These are phyloP conservation scores for Choloepus hoffmanni DNA, from an alignment of 2,113 vertebrate genomes.

Conservation along the genomic window DNA sequence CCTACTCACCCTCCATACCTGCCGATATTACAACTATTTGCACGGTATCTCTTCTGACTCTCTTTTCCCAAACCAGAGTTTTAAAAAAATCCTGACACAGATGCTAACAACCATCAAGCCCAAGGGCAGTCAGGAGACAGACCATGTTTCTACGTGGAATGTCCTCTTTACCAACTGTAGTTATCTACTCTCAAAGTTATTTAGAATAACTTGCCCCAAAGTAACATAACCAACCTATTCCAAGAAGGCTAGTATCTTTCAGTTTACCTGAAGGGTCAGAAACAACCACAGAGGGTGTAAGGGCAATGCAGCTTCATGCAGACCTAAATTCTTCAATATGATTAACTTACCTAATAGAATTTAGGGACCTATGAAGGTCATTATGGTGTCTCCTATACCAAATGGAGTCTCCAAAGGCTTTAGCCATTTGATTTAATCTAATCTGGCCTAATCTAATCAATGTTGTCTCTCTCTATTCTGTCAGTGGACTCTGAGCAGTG, in stretches of 20 bases:
- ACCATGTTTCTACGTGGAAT: neutral
- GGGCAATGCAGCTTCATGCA: slow-evolving; percentile 78
- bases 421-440: slow-evolving; percentile 86
- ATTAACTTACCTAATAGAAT: slow-evolving; percentile 89
- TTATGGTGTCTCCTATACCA: slow-evolving; percentile 85
- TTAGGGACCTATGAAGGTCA: slow-evolving; percentile 84
- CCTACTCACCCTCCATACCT: neutral
- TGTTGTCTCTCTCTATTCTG: slow-evolving; percentile 82
- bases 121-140: neutral
- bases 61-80: neutral
- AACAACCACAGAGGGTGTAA: slow-evolving; percentile 78
- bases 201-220: slow-evolving; percentile 51
- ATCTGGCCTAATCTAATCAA: slow-evolving; percentile 89
- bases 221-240: slow-evolving; percentile 37
- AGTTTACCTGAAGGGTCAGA: slow-evolving; percentile 82
- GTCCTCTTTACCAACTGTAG: neutral
- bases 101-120: neutral
- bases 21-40: slow-evolving; percentile 6
- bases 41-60: neutral
- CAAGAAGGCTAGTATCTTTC: slow-evolving; percentile 54
- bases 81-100: neutral
- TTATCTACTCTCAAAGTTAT: neutral
- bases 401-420: slow-evolving; percentile 83
- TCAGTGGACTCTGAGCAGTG: slow-evolving; percentile 74
- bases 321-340: slow-evolving; percentile 86